These are phyloP conservation scores for Melanostoma scalare DNA, from an alignment of 2,888 invertebrate genomes.

Conservation along the genomic window DNA sequence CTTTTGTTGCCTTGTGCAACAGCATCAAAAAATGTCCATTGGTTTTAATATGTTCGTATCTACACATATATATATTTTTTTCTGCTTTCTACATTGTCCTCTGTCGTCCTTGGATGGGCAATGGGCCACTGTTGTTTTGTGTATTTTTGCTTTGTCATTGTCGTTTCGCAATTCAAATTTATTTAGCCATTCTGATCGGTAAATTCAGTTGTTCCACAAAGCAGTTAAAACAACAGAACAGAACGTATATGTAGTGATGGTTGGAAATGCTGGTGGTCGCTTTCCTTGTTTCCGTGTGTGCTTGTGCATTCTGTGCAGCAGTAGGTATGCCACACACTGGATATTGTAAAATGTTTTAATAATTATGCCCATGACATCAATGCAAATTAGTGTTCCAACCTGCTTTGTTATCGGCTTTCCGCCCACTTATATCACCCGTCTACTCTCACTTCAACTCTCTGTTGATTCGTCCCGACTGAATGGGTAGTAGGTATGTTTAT, in stretches of 20 bases:
- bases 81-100: neutral
- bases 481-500: neutral
- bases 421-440: neutral
- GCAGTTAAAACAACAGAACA: slow-evolving; percentile 37
- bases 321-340: slow-evolving; percentile 3
- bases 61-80: slow-evolving; percentile 5
- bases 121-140: slow-evolving; percentile 38
- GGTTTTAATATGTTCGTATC: slow-evolving; percentile 15
- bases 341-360: slow-evolving; percentile 61
- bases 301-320: slow-evolving; percentile 14
- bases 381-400: slow-evolving; percentile 56
- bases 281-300: neutral
- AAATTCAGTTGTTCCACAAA: slow-evolving; percentile 64
- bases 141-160: slow-evolving; percentile 38
- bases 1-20: neutral
- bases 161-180: slow-evolving; percentile 68
- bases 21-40: slow-evolving; percentile 24
- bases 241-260: slow-evolving; percentile 7
- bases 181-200: slow-evolving; percentile 70
- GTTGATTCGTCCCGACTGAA: slow-evolving; percentile 54
- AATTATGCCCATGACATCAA: slow-evolving; percentile 70
- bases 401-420: slow-evolving; percentile 39
- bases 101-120: neutral
- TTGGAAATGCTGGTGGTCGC: slow-evolving; percentile 7
- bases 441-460: neutral